Evolutionary conservation across 2,888 invertebrate genomes (phyloP), one percentile per base, ranked within the genome.

Genomic region (Sarcophaga subvicina): DNA sequence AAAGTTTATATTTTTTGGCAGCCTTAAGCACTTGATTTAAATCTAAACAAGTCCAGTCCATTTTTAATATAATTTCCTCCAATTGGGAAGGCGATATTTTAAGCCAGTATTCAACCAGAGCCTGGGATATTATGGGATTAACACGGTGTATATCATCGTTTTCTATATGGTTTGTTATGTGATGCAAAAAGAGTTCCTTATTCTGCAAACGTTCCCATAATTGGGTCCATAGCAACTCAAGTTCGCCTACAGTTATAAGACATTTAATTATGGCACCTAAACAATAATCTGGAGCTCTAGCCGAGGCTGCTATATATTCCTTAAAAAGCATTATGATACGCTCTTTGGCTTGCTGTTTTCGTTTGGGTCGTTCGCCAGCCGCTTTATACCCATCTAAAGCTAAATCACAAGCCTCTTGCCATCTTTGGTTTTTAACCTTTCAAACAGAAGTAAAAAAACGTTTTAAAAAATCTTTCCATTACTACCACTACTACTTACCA

Each of bases 11-110:
- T 37, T 91, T 91, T 84, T 92, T 93, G 0, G 92, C 91, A 0
- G 93, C 93, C 47, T 92, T 93, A 0, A 94, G 89, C 4, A 93
- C 95, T 93, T 97, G 96, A 92, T 97, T 96, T 25, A 97, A 94
- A 93, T 97, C 97, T 79, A 97, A 93, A 88, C 96, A 96, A 71
- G 95, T 94, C 89, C 97, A 95, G 88, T 97, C 96, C 86, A 97
- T 93, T 88, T 96, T 96, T 8, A 97, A 94, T 73, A 97, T 94
- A 80, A 97, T 95, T 54, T 95, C 95, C 92, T 97, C 97, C 77
- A 97, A 93, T 87, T 95, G 95, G 89, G 95, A 93, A 90, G 95
- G 94, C 66, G 94, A 94, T 78, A 94, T 94, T 63, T 94, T 93
- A 89, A 96, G 95, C 93, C 96, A 95, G 92, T 96, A 95, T 22